phyloP scores from a whole-genome alignment of 1,140 invertebrate genomes.

The Drosophila lacteicornis region DNA sequence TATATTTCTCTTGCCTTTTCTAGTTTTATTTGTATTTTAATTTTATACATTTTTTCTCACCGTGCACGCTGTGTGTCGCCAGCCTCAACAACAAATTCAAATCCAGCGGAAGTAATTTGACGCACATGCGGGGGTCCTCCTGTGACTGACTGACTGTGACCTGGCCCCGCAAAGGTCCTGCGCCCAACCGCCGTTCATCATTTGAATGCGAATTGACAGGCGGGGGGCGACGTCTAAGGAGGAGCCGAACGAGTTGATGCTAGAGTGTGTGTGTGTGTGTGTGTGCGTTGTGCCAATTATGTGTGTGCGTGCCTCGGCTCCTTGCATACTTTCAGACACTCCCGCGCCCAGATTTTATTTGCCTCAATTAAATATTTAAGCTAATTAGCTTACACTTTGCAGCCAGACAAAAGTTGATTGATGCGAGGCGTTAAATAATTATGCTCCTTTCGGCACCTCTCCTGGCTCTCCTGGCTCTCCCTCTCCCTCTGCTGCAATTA shows the following conservation, averaged over 20 bases:
- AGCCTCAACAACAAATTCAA: conserved; percentile 75
- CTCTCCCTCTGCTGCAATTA: conserved; percentile 19
- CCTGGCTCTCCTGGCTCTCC: background rate
- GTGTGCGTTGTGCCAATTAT: conserved; percentile 62
- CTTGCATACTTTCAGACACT: conserved; percentile 54
- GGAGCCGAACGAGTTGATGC: conserved; percentile 44
- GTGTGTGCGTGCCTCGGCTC: conserved; percentile 50
- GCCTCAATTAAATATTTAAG: conserved; percentile 75
- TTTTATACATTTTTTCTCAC: background rate
- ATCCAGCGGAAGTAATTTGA: conserved; percentile 81
- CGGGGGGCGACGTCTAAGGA: conserved; percentile 9
- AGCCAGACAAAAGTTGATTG: conserved; percentile 60
- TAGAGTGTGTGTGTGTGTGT: conserved; percentile 25
- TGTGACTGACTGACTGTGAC: conserved; percentile 43
- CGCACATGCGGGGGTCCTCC: conserved; percentile 56
- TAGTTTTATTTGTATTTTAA: too few species aligned
- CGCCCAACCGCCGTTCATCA: conserved; percentile 32
- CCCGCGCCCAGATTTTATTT: conserved; percentile 67
- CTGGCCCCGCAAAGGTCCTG: conserved; percentile 13
- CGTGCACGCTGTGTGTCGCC: conserved; percentile 49
- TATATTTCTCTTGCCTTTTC: too few species aligned
- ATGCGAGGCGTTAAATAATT: conserved; percentile 73
- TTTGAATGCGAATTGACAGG: conserved; percentile 72
- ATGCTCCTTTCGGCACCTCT: conserved; percentile 37
- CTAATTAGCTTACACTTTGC: conserved; percentile 77